Percentiles rank a stretch among this genome's conserved stretches.
Conservation (phyloP, 1,140 invertebrate genomes). For the Drosophila auraria region DNA sequence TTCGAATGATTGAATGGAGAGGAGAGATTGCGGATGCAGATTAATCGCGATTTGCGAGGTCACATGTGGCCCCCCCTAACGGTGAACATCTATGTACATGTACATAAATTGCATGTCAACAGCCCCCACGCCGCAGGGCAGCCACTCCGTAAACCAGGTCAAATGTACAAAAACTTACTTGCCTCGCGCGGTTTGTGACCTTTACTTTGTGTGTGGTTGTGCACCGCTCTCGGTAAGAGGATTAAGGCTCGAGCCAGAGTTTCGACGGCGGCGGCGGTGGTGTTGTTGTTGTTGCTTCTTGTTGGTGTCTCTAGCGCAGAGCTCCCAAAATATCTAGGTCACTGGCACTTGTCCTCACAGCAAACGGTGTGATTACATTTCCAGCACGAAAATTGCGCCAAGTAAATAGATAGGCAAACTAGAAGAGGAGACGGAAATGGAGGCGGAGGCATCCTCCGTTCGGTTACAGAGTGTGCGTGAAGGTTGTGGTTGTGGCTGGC, state of each 20-base stretch:
- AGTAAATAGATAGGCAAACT: conserved; percentile 43
- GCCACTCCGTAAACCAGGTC: conserved; percentile 39
- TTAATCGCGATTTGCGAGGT: conserved; percentile 21
- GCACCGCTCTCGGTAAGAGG: conserved; percentile 11
- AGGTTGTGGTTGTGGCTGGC: neutral
- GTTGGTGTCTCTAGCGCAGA: conserved; percentile 11
- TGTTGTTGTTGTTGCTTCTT: conserved; percentile 3
- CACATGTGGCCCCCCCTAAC: conserved; percentile 21
- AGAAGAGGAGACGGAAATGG: conserved; percentile 4
- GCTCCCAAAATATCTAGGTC: conserved; percentile 49
- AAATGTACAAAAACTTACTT: conserved; percentile 53
- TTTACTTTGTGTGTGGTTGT: conserved; percentile 44
- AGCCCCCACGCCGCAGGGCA: conserved; percentile 2
- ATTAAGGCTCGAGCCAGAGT: conserved; percentile 26
- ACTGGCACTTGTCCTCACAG: conserved; percentile 47
- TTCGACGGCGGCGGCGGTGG: conserved; percentile 28
- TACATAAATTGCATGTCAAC: conserved; percentile 23
- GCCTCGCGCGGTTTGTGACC: conserved; percentile 36
- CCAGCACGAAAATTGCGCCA: conserved; percentile 47
- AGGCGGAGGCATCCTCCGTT: conserved; percentile 8
- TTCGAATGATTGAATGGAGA: conserved; percentile 29
- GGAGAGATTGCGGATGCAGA: conserved; percentile 30
- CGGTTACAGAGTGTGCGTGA: conserved; percentile 6
- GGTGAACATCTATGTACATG: conserved; percentile 16
- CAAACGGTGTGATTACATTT: conserved; percentile 39